These are phyloP conservation scores for Drosophila parthenogenetica DNA, from an alignment of 2,888 invertebrate species.

Conservation along the genomic window DNA sequence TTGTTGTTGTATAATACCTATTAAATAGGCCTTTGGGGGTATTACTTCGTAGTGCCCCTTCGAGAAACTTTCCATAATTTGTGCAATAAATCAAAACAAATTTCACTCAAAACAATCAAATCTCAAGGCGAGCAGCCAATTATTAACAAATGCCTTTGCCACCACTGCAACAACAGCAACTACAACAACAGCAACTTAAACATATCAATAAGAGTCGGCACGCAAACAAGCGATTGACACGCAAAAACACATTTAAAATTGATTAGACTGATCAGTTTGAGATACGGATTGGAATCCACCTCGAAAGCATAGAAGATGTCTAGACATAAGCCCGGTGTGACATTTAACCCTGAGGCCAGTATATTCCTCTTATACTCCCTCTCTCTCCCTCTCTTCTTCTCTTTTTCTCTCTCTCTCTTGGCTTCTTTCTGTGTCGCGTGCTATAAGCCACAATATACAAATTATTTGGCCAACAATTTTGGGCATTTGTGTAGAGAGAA, in stretches of 20 bases:
- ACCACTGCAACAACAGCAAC: conserved; percentile 24
- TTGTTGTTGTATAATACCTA: conserved; percentile 52
- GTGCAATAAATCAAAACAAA: conserved; percentile 80
- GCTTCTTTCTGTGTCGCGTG: conserved; percentile 69
- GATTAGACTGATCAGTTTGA: conserved; percentile 66
- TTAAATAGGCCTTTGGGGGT: conserved; percentile 24
- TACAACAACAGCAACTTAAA: conserved; percentile 54
- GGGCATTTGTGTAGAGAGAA: conserved; percentile 66
- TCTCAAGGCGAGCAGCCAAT: conserved; percentile 70
- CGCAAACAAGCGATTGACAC: conserved; percentile 82
- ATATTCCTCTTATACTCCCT: conserved; percentile 17
- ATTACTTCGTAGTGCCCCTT: conserved; percentile 16
- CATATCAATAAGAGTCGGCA: conserved; percentile 78
- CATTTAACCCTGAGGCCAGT: conserved; percentile 68
- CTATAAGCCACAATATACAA: conserved; percentile 57
- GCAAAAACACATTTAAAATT: conserved; percentile 81
- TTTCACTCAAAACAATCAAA: conserved; percentile 76
- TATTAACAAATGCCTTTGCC: conserved; percentile 68
- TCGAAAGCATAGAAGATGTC: conserved; percentile 68
- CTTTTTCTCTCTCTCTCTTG: neutral
- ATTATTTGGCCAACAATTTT: conserved; percentile 64
- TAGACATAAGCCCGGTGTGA: conserved; percentile 72
- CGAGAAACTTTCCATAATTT: conserved; percentile 69
- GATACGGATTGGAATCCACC: conserved; percentile 39
- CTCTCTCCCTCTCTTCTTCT: neutral